Base-by-base conservation (phyloP, 2,888 invertebrate species). In the Acrocera orbiculus region DNA sequence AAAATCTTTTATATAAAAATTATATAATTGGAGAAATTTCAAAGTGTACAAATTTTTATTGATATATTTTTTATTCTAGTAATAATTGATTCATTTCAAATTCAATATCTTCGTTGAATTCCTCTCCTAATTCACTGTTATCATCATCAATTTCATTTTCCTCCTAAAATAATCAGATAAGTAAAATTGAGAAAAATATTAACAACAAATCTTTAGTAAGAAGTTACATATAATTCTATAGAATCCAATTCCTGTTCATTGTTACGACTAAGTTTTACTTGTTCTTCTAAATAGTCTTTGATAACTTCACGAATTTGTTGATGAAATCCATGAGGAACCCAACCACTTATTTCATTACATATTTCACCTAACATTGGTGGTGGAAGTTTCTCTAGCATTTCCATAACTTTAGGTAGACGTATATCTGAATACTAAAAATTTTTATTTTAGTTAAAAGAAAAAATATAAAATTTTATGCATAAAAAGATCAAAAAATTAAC, bases 331-430 rank as follows among this genome's bases (percentile, higher is more conserved):
- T 64, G 60, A 0, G 82, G 77, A 36, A 85, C 58, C 85, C 85
- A 87, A 14, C 86, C 86, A 36, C 73, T 69, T 53, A 73, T 73
- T 46, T 70, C 69, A 49, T 83, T 74, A 49, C 77, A 83, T 24
- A 66, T 63, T 36, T 67, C 64, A 7, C 65, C 67, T 1, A 69
- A 63, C 2, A 63, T 50, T 2, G 67, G 65, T 4, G 72, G 65
- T 1, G 76, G 75, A 10, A 80, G 64, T 44, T 73, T 70, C 1
- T 68, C 62, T 11, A 85, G 45, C 66, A 85, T 71, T 44, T 70
- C 72, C 54, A 87, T 75, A 22, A 92, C 76, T 58, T 86, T 83
- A 0, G 74, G 72, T 15, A 85, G 61, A 13, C 74, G 63, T 26
- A 92, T 66, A 56, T 93, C 85, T 49, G 81, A 80, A 49, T 76